Percentiles rank a stretch among this genome's conserved stretches.
Evolutionary conservation across 2,113 vertebrate genomes (phyloP).

Genomic region (Tympanuchus pallidicinctus): DNA sequence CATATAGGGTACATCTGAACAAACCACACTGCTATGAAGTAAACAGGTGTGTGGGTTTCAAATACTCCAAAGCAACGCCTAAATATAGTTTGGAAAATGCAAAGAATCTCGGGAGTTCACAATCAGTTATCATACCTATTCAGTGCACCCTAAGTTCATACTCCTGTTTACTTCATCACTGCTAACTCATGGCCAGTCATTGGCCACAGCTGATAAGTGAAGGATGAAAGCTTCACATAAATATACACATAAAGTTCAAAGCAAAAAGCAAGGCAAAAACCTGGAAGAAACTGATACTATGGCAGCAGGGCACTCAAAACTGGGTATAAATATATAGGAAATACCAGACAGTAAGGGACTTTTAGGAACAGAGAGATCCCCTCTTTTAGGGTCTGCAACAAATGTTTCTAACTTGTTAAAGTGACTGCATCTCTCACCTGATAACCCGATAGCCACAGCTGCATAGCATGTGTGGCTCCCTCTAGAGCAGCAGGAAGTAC

Average conservation of each 20-base stretch:
- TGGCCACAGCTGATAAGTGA: not conserved
- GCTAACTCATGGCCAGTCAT: not conserved
- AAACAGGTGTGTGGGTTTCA: not conserved
- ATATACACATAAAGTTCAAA: not conserved
- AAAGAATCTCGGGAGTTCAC: not conserved
- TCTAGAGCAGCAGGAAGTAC: not conserved
- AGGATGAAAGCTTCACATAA: not conserved
- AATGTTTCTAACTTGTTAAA: not conserved
- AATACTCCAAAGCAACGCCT: not conserved
- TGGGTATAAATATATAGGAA: not conserved
- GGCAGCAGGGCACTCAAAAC: not conserved
- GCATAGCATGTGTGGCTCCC: not conserved
- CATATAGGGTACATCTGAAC: not conserved
- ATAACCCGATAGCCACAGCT: not conserved
- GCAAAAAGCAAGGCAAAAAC: not conserved
- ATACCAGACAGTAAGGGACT: not conserved
- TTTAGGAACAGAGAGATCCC: not conserved
- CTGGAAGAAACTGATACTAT: not conserved
- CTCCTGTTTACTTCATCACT: not conserved
- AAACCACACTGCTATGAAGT: not conserved
- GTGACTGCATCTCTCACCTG: not conserved
- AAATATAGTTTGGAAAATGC: not conserved
- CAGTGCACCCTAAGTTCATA: not conserved
- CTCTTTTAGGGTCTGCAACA: accelerated
- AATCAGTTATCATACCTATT: not conserved